phyloP scores from a whole-genome alignment of 2,797 vertebrate species.

The Girardinus metallicus region DNA sequence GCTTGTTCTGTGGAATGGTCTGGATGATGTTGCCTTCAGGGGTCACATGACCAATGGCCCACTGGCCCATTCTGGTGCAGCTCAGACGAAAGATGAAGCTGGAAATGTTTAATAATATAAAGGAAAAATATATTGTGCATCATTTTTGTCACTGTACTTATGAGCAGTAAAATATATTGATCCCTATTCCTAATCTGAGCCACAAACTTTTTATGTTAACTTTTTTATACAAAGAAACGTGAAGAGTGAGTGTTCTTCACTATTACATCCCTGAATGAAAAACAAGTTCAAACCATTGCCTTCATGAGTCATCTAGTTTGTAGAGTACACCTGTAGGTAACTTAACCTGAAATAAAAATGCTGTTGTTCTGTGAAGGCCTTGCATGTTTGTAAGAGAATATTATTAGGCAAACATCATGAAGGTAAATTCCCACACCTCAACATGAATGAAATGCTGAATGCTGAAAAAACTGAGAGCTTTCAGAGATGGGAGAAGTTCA shows the following conservation, averaged over 20 bases:
- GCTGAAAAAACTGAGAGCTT: neutral
- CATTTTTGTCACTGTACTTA: neutral
- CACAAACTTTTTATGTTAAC: neutral
- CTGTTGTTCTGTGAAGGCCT: neutral
- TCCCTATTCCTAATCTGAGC: neutral
- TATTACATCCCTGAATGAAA: neutral
- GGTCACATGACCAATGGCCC: conserved; percentile 90
- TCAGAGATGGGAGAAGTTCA: neutral
- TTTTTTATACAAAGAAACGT: neutral
- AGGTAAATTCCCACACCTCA: neutral
- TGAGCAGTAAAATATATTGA: neutral
- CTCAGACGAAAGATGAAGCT: conserved; percentile 92
- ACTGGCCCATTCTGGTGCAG: conserved; percentile 88
- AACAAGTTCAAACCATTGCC: neutral
- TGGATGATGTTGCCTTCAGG: conserved; percentile 81
- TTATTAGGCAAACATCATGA: neutral
- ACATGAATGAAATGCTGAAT: neutral
- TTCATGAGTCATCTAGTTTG: neutral
- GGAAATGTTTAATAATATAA: conserved; percentile 2
- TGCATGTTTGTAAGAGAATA: neutral
- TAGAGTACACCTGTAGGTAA: neutral
- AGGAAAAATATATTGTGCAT: neutral
- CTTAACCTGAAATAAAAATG: neutral
- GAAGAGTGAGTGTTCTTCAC: neutral
- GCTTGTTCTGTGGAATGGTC: conserved; percentile 85